A percentile compares a stretch with the other conserved stretches of the same genome.
These are phyloP conservation scores for Brachionus manjavacas DNA, from an alignment of 1,140 invertebrate species.

Conservation along the genomic window DNA sequence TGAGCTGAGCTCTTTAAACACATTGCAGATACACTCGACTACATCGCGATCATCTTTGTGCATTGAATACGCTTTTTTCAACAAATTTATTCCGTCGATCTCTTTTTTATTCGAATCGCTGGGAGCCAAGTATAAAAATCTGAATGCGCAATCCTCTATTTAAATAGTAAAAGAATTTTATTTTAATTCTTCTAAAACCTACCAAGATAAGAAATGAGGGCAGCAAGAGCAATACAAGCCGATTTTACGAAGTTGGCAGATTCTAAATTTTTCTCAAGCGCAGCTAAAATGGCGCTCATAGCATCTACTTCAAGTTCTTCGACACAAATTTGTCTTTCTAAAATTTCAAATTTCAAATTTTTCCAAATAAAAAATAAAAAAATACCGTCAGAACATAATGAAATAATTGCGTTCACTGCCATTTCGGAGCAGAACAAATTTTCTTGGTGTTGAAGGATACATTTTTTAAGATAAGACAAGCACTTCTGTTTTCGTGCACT, in stretches of 20 bases:
- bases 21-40: constrained; percentile 27
- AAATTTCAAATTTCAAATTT: background rate
- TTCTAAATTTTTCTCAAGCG: background rate
- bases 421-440: constrained; percentile 2
- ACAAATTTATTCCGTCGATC: background rate
- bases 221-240: constrained; percentile 15
- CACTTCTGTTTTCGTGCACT: background rate
- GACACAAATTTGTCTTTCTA: background rate
- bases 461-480: background rate
- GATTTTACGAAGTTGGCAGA: constrained; percentile 7
- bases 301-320: constrained; percentile 23
- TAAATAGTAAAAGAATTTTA: background rate
- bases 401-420: background rate
- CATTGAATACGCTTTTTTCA: constrained; percentile 3
- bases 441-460: background rate
- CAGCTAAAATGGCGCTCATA: background rate
- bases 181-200: background rate
- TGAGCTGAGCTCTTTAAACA: constrained; percentile 11
- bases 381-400: constrained; percentile 12
- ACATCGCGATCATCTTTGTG: constrained; percentile 18
- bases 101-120: constrained; percentile 3
- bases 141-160: constrained; percentile 32
- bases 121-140: constrained; percentile 28
- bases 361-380: background rate
- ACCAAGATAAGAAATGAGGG: constrained; percentile 19